Conservation (phyloP, 2,797 vertebrate species). For the Squalus acanthias region DNA sequence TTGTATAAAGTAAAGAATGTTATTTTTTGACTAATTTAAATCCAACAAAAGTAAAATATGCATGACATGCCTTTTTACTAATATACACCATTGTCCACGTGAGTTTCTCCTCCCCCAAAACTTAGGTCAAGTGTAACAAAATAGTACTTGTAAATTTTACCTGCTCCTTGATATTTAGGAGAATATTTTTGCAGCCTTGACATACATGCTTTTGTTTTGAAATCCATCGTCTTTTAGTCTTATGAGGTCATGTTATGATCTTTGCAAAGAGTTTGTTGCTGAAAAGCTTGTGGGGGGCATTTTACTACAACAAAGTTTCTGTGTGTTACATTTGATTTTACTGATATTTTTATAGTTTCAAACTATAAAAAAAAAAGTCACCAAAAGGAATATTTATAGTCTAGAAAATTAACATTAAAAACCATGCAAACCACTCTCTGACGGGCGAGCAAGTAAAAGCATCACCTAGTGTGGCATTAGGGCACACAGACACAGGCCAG, state of each 20-base stretch:
- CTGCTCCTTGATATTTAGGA: not conserved
- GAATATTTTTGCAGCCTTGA: not conserved
- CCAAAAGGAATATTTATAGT: not conserved
- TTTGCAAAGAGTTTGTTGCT: not conserved
- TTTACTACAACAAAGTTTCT: not conserved
- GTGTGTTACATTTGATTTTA: not conserved
- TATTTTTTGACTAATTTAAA: not conserved
- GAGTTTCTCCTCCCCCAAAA: not conserved
- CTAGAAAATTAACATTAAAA: not conserved
- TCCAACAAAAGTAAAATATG: not conserved
- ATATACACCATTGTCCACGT: not conserved
- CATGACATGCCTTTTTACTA: not conserved
- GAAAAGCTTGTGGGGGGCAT: not conserved
- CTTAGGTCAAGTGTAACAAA: not conserved
- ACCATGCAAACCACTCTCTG: not conserved
- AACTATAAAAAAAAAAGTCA: not conserved
- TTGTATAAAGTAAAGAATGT: not conserved
- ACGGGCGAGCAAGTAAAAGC: not conserved
- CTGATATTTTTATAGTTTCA: not conserved
- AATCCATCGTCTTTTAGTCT: not conserved
- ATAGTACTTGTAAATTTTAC: not conserved
- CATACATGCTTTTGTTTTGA: not conserved
- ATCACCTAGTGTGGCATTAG: no score
- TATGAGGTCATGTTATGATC: not conserved
- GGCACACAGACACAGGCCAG: no score